Evolutionary conservation across 1,140 invertebrate genomes (phyloP), one percentile per base, ranked within the genome.

Genomic region (Orussus abietinus): DNA sequence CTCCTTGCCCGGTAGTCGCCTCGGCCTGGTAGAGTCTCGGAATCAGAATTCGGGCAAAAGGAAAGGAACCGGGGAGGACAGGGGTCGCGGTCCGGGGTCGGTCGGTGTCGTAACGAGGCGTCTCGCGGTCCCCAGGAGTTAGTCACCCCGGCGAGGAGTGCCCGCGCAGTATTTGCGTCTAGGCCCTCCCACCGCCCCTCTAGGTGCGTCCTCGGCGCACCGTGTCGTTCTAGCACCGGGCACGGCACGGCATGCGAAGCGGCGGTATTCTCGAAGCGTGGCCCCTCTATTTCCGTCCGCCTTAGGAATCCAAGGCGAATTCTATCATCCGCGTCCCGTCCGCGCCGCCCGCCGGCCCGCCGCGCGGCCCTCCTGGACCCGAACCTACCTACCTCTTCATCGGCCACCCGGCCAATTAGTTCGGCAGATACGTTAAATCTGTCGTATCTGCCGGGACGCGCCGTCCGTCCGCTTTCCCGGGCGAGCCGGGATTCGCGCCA

Each of bases 231-330:
- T 9, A 9, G 12, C 34, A n/a, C 13, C 9, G 18, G 17, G 11
- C 18, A 17, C 13, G 34, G 30, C 1, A 38, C 32, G 49, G 47
- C 51, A 52, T 46, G 54, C 37, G 39, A 41, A 57, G 45, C 53
- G 47, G 43, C 48, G 55, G 60, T 62, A 66, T 66, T 67, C 60
- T 59, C 55, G 56, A 66, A 59, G 62, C 57, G 50, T 46, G 55
- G 50, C 55, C 48, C 51, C 54, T 70, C 67, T 70, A 70, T 70
- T 70, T 70, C 53, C 53, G 64, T 70, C 63, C 50, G 51, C 36
- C 55, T 51, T 51, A 61, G 66, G 67, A 70, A 70, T 70, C 63
- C 64, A 63, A 64, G 57, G 67, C 60, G 66, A 70, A 69, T 67
- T 67, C 64, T 67, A 67, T 70, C 65, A 64, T 66, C 60, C 57